phyloP scores from a whole-genome alignment of 2,888 invertebrate genomes.

The Fragum fragum region DNA sequence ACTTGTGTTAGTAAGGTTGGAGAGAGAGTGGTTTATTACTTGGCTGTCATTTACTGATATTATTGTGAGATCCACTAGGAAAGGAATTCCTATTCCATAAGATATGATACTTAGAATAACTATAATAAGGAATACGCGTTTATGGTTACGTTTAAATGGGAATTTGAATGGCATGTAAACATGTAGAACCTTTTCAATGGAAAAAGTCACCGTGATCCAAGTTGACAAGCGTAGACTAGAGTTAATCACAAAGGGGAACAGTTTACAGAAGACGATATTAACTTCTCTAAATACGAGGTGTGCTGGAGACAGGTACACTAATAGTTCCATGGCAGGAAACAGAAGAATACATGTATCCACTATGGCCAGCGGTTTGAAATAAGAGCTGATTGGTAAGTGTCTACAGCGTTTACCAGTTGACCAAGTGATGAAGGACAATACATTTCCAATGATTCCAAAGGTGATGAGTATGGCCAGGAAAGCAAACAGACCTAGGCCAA shows the following conservation, averaged over 20 bases:
- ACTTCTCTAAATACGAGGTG: neutral
- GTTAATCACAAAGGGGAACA: neutral
- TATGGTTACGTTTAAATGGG: neutral
- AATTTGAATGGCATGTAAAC: constrained; percentile 13
- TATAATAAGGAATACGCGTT: neutral
- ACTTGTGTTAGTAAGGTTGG: neutral
- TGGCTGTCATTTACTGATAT: neutral
- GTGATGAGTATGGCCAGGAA: neutral
- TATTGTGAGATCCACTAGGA: neutral
- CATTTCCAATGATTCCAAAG: constrained; percentile 23
- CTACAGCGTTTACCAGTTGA: constrained; percentile 2
- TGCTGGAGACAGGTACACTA: neutral
- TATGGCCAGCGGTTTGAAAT: constrained; percentile 21
- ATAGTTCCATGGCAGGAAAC: constrained; percentile 21
- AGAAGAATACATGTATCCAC: constrained; percentile 16
- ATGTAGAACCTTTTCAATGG: constrained; percentile 2
- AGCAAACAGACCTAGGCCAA: neutral
- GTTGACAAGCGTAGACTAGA: constrained; percentile 8
- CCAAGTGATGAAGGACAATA: constrained; percentile 14
- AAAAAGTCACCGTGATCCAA: constrained; percentile 15
- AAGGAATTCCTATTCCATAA: neutral
- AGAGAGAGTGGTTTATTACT: neutral
- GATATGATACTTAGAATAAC: neutral
- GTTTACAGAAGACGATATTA: constrained; percentile 5
- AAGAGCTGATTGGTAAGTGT: neutral